phyloP scores from a whole-genome alignment of 2,888 invertebrate genomes.

The Dasysyrphus tricinctus region DNA sequence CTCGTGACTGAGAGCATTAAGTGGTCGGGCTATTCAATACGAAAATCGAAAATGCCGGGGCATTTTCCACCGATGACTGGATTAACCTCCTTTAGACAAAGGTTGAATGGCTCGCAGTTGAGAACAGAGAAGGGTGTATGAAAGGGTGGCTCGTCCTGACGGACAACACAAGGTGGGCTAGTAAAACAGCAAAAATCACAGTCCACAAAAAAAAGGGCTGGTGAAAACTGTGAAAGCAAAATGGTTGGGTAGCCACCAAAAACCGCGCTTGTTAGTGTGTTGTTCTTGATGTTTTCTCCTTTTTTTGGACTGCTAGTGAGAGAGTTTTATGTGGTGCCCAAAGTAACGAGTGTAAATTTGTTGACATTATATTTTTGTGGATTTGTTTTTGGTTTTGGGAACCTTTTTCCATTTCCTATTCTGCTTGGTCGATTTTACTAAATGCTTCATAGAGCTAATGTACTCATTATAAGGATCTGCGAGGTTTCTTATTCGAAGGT shows the following conservation, averaged over 20 bases:
- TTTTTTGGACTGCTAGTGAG: neutral
- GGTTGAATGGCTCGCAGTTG: neutral
- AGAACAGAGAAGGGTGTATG: neutral
- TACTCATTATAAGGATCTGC: conserved; percentile 22
- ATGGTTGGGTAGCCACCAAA: conserved; percentile 29
- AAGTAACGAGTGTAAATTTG: conserved; percentile 74
- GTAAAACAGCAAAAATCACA: conserved; percentile 69
- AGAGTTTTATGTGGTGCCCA: conserved; percentile 65
- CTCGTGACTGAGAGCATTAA: conserved; percentile 77
- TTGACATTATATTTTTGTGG: conserved; percentile 52
- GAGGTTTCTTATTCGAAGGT: conserved; percentile 6
- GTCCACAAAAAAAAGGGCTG: conserved; percentile 46
- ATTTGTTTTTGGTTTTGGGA: conserved; percentile 51
- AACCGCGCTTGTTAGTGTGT: conserved; percentile 13
- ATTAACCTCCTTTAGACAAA: conserved; percentile 58
- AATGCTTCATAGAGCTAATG: conserved; percentile 70
- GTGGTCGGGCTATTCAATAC: conserved; percentile 75
- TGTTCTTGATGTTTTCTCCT: conserved; percentile 28
- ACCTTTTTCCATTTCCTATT: conserved; percentile 72
- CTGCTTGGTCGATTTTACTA: conserved; percentile 62
- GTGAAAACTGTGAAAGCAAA: conserved; percentile 30
- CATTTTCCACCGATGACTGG: conserved; percentile 70
- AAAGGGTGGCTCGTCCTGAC: conserved; percentile 1
- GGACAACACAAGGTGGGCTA: conserved; percentile 47
- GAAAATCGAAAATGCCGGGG: conserved; percentile 71